phyloP scores from a whole-genome alignment of 2,113 vertebrate genomes.

The Collichthys lucidus region DNA sequence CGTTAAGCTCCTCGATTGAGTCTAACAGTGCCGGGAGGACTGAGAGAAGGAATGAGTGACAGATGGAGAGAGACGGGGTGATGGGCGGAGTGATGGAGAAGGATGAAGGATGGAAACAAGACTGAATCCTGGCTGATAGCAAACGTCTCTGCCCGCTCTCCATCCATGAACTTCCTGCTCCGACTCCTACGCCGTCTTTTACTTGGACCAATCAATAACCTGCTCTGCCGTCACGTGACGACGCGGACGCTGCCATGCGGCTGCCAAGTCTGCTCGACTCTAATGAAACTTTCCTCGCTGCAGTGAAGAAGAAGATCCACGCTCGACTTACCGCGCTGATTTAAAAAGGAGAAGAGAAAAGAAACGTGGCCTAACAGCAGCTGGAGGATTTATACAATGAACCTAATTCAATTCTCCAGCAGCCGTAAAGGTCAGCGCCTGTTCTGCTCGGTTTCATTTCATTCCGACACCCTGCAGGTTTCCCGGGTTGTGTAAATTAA shows the following conservation, averaged over 20 bases:
- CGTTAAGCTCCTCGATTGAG: not conserved
- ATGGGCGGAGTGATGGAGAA: conserved; percentile 16
- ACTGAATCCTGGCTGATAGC: conserved; percentile 1
- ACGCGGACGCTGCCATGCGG: conserved; percentile 6
- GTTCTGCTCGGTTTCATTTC: conserved; percentile 65
- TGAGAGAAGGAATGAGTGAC: conserved; percentile 29
- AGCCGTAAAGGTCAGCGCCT: conserved; percentile 55
- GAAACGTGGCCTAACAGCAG: conserved; percentile 12
- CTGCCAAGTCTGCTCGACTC: conserved; percentile 40
- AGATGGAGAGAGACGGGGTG: conserved; percentile 17
- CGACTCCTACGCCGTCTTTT: conserved; percentile 44
- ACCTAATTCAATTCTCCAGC: conserved; percentile 57
- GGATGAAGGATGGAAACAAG: conserved; percentile 18
- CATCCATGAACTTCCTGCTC: conserved; percentile 68
- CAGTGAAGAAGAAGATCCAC: conserved; percentile 13
- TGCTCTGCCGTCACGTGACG: conserved; percentile 52
- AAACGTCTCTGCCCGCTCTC: conserved; percentile 36
- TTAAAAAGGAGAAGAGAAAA: conserved; percentile 15
- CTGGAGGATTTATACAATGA: conserved; percentile 51
- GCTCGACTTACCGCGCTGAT: conserved; percentile 44
- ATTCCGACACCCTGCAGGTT: conserved; percentile 43
- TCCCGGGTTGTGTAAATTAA: conserved; percentile 49
- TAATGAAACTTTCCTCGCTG: conserved; percentile 55
- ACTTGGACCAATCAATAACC: conserved; percentile 45
- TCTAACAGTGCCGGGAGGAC: not conserved